Evolutionary conservation across 1,140 invertebrate species (phyloP).

Genomic region (Drosophila kohkoa): DNA sequence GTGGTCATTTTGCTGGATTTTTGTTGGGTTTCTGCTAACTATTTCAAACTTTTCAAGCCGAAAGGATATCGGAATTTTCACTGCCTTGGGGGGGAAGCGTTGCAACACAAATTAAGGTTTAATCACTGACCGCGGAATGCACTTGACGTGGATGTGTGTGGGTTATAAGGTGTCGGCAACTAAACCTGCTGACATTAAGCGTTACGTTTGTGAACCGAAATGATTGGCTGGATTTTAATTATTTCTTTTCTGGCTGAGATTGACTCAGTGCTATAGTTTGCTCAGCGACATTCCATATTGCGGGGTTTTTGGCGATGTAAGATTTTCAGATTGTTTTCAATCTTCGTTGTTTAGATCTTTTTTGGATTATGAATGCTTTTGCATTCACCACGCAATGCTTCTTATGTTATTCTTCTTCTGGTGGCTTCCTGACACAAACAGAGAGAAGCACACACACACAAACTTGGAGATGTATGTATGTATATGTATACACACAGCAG

Average conservation of each 20-base stretch:
- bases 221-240: slow-evolving; percentile 3
- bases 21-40: neutral
- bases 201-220: neutral
- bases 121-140: slow-evolving; percentile 11
- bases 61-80: slow-evolving; percentile 8
- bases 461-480: slow-evolving; percentile 3
- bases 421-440: slow-evolving; percentile 20
- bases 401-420: neutral
- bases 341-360: neutral
- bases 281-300: slow-evolving; percentile 45
- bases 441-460: neutral
- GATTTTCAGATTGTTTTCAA: neutral
- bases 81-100: neutral
- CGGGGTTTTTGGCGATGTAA: neutral
- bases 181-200: slow-evolving; percentile 24
- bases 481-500: slow-evolving; percentile 28
- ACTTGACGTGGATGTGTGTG: slow-evolving; percentile 17
- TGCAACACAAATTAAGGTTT: neutral
- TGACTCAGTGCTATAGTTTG: neutral
- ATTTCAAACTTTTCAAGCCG: neutral
- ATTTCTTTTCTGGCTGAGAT: slow-evolving; percentile 17
- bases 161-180: slow-evolving; percentile 20
- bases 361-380: slow-evolving; percentile 6
- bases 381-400: slow-evolving; percentile 12
- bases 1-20: slow-evolving; percentile 71